Evolutionary conservation across 2,888 invertebrate species (phyloP).

Genomic region (Ennomos erosarius): DNA sequence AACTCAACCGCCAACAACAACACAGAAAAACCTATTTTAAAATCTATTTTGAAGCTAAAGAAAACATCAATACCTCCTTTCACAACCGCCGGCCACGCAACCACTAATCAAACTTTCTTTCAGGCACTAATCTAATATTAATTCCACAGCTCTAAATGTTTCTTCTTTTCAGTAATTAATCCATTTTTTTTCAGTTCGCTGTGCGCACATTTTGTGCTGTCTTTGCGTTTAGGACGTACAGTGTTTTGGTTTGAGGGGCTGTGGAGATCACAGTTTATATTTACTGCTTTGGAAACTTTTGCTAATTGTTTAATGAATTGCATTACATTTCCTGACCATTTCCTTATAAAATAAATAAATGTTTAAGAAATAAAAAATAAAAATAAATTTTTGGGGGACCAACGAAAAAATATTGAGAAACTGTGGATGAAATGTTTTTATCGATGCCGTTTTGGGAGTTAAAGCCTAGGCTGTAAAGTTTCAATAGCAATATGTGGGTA

Average conservation of each 20-base stretch:
- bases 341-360: background rate
- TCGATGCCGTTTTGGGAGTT: no score
- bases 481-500: no score
- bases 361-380: no score
- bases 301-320: slow-evolving; percentile 15
- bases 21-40: no score
- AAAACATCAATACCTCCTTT: background rate
- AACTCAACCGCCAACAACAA: no score
- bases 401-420: slow-evolving; percentile 4
- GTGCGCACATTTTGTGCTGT: slow-evolving; percentile 35
- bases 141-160: slow-evolving; percentile 66
- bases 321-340: background rate
- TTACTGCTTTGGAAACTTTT: slow-evolving; percentile 30
- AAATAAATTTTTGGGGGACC: background rate
- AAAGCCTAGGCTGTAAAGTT: no score
- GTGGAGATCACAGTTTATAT: slow-evolving; percentile 33
- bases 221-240: slow-evolving; percentile 39
- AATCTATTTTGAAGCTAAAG: no score
- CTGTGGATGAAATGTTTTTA: background rate
- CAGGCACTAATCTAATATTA: slow-evolving; percentile 64
- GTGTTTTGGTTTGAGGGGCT: slow-evolving; percentile 37
- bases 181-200: slow-evolving; percentile 57
- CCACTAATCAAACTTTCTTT: slow-evolving; percentile 57
- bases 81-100: slow-evolving; percentile 25
- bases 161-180: slow-evolving; percentile 71